Evolutionary conservation across 2,888 invertebrate species (phyloP), one percentile per base, ranked within the genome.

Genomic region (Mongoloraphidia duomilia): DNA sequence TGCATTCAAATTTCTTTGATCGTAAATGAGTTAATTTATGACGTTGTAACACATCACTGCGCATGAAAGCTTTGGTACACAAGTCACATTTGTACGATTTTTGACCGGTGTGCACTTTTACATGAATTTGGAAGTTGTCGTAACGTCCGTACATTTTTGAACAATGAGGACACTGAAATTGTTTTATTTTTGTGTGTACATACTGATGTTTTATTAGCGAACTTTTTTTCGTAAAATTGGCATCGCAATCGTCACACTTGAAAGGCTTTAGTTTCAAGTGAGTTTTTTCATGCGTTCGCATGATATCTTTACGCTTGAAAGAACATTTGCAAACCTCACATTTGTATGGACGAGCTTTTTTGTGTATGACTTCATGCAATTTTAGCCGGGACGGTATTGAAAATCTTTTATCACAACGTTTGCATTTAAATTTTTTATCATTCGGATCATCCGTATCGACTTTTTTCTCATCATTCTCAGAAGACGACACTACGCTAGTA

Each of bases 201-300:
- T 43, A 43, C 8, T 40, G 37, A 26, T 48, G 48, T 43, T 48
- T 48, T 8, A 43, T 41, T n/a, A 48, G 36, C 3, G 48, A 48
- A 17, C 38, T 48, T 2, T 43, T 36, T 9, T 43, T 35, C n/a
- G 42, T 48, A 33, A 48, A 48, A 36, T 42, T 26, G 8, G 37
- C 33, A 9, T 33, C 38, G 13, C 48, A 48, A 26, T 36, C 8
- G 13, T 48, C 48, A 14, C 48, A 48, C 8, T 41, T 43, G 14
- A 41, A 48, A 2, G 42, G 42, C 12, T 48, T 42, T 8, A 33
- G 36, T 12, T 48, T 43, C n/a, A 34, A 14, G 17, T 48, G 48
- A 11, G 48, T 48, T 8, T n/a, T 34, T 17, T 9, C 41, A 13
- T 48, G 48, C 8, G 33, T 9, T 14, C 11, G n/a, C 8, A 48